Conservation (phyloP, 2,888 invertebrate genomes). For the Drosophila buzzatii region DNA sequence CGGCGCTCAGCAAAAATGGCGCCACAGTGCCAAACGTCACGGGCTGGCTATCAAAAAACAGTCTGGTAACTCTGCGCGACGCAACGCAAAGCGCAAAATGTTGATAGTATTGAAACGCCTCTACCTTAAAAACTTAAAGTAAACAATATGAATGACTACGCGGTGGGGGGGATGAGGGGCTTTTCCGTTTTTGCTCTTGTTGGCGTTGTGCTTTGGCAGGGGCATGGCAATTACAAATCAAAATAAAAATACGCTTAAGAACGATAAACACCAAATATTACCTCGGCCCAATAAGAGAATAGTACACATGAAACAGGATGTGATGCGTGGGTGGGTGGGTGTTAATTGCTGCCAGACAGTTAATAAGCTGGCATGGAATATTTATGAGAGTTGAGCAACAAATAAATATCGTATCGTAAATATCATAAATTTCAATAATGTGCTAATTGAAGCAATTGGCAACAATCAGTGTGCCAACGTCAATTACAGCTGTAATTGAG, state of each 20-base stretch:
- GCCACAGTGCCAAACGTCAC: slow-evolving; percentile 41
- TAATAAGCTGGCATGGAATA: slow-evolving; percentile 67
- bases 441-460: slow-evolving; percentile 31
- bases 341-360: slow-evolving; percentile 64
- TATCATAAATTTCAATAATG: slow-evolving; percentile 3
- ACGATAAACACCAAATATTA: slow-evolving; percentile 15
- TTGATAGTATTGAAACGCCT: slow-evolving; percentile 56
- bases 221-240: slow-evolving; percentile 65
- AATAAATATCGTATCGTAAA: slow-evolving; percentile 10
- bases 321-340: slow-evolving; percentile 52
- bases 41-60: slow-evolving; percentile 5
- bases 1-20: slow-evolving; percentile 41
- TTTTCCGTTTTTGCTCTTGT: slow-evolving; percentile 12
- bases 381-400: slow-evolving; percentile 53
- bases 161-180: no score
- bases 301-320: slow-evolving; percentile 29
- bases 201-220: slow-evolving; percentile 61
- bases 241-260: slow-evolving; percentile 47
- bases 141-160: no score
- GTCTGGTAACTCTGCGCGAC: slow-evolving; percentile 9
- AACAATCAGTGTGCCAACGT: slow-evolving; percentile 14
- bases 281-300: slow-evolving; percentile 1
- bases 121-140: slow-evolving; percentile 7
- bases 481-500: slow-evolving; percentile 22
- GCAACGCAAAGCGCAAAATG: slow-evolving; percentile 55